Conservation (phyloP, 1,140 invertebrate genomes). For the Eubasilissa regina region DNA sequence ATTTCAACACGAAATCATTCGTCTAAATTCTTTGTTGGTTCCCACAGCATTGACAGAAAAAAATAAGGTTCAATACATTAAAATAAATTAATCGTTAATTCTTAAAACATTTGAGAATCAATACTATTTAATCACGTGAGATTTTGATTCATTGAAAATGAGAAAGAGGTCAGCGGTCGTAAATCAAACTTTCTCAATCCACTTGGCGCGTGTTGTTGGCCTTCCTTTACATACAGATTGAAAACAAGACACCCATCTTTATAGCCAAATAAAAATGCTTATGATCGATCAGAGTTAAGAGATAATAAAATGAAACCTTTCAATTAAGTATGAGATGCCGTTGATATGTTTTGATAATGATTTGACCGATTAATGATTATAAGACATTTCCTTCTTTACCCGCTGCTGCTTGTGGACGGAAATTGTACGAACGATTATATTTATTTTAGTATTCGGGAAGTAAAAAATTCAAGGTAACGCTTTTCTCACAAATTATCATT, state of each 20-base stretch:
- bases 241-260: background rate
- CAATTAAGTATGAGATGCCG: background rate
- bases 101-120: conserved; percentile 3
- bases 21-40: background rate
- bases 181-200: conserved; percentile 50
- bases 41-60: background rate
- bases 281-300: background rate
- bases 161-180: conserved; percentile 44
- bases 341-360: no score
- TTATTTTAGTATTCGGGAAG: conserved; percentile 8
- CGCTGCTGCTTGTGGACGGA: no score
- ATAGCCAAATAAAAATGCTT: background rate
- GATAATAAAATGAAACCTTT: background rate
- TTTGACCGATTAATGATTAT: no score
- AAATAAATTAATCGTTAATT: background rate
- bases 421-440: no score
- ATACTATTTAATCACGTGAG: background rate
- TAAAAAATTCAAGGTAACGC: background rate
- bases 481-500: conserved; percentile 32
- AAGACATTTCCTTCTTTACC: no score
- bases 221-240: background rate
- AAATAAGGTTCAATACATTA: no score
- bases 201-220: background rate
- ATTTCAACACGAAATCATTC: no score
- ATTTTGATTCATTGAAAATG: conserved; percentile 29